Percentiles rank a stretch among this genome's conserved stretches.
phyloP scores from a whole-genome alignment of 2,113 vertebrate species.

The Syrmaticus mikado region DNA sequence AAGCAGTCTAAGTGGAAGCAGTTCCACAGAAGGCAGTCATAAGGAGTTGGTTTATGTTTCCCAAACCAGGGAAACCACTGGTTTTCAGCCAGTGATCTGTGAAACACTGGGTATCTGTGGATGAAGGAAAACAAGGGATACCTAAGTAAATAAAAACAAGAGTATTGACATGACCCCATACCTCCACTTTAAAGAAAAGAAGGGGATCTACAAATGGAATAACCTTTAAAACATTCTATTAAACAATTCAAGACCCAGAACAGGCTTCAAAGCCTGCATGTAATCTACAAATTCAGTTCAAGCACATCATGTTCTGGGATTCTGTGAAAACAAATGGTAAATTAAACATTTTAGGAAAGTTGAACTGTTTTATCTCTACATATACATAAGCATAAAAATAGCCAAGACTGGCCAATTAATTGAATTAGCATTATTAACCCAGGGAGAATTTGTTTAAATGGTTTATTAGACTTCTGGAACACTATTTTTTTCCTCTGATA shows the following conservation, averaged over 20 bases:
- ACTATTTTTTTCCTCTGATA: not conserved
- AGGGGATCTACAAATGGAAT: not conserved
- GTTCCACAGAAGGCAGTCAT: not conserved
- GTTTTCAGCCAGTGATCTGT: not conserved
- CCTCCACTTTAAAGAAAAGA: not conserved
- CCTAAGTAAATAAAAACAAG: not conserved
- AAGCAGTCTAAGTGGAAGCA: not conserved
- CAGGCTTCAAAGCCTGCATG: not conserved
- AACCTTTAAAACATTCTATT: not conserved
- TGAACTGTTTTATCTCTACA: not conserved
- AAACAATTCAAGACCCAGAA: not conserved
- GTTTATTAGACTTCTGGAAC: not conserved
- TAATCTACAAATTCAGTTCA: not conserved
- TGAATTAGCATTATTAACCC: not conserved
- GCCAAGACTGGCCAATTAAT: not conserved
- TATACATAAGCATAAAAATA: not conserved
- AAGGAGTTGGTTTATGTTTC: not conserved
- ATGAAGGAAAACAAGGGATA: not conserved
- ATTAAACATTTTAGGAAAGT: not conserved
- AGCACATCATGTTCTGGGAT: not conserved
- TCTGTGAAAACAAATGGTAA: not conserved
- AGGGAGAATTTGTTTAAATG: not conserved
- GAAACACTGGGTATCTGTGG: not conserved
- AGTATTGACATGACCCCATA: not conserved
- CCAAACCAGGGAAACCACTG: fast-evolving